Evolutionary conservation across 1,140 invertebrate genomes (phyloP).

Genomic region (Drepana arcuata): DNA sequence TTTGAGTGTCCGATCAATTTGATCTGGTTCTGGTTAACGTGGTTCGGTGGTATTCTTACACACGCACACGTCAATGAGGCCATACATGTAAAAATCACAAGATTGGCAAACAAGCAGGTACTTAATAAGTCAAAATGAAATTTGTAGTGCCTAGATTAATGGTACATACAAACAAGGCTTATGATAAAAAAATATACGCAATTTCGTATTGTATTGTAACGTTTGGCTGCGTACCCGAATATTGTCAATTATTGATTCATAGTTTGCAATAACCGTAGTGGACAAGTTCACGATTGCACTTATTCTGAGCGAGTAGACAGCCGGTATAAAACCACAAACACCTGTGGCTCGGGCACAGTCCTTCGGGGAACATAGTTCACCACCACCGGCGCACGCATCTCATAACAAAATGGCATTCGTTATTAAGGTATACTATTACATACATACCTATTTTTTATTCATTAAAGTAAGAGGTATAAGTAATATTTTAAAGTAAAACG

Average conservation of each 20-base stretch:
- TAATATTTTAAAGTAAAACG: too few relatives aligned
- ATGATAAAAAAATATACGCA: conserved; percentile 29
- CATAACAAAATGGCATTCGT: conserved; percentile 45
- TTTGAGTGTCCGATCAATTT: too few relatives aligned
- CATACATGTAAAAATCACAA: too few relatives aligned
- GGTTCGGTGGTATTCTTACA: too few relatives aligned
- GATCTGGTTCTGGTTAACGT: too few relatives aligned
- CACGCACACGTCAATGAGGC: too few relatives aligned
- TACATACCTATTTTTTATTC: too few relatives aligned
- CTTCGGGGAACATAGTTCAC: conserved; percentile 23
- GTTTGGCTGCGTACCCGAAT: conserved; percentile 36
- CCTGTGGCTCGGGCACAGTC: conserved; percentile 34
- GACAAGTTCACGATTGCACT: conserved; percentile 51
- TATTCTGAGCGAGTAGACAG: conserved; percentile 43
- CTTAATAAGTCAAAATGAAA: too few relatives aligned
- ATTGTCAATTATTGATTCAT: conserved; percentile 68
- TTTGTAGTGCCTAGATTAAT: too few relatives aligned
- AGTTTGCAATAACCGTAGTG: conserved; percentile 49
- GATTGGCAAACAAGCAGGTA: too few relatives aligned
- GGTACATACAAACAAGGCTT: too few relatives aligned
- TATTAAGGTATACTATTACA: conserved; percentile 51
- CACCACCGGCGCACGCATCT: conserved; percentile 6
- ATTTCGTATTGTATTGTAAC: conserved; percentile 28
- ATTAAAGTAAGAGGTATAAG: too few relatives aligned
- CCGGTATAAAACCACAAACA: conserved; percentile 58